Conservation (phyloP, 2,888 invertebrate species). For the Alcis repandata region DNA sequence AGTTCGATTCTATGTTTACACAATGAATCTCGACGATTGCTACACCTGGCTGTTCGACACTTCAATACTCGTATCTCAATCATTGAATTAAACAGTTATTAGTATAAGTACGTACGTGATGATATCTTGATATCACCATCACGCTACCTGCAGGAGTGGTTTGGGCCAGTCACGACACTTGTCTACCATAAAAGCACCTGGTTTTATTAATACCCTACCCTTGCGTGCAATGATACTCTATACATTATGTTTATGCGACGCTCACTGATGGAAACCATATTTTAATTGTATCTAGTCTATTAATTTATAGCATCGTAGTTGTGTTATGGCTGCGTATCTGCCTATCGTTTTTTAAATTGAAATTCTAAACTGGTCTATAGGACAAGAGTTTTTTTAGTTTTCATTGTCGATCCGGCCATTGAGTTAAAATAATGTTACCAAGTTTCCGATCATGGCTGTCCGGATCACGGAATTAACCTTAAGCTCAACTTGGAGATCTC, state of each 20-base stretch:
- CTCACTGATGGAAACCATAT: constrained; percentile 4
- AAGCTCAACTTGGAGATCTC: constrained; percentile 56
- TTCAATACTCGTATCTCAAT: not conserved
- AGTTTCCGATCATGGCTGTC: constrained; percentile 52
- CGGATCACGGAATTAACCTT: constrained; percentile 61
- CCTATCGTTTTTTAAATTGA: not conserved
- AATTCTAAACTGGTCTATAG: not conserved
- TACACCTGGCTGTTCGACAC: constrained; percentile 1
- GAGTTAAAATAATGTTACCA: constrained; percentile 37
- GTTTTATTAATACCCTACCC: constrained; percentile 40
- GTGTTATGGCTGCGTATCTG: not conserved
- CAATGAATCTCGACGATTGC: constrained; percentile 6
- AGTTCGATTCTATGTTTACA: constrained; percentile 17
- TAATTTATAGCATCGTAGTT: not conserved
- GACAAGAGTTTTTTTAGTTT: constrained; percentile 1
- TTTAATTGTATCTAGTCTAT: constrained; percentile 8
- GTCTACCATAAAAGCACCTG: constrained; percentile 40
- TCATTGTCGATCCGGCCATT: constrained; percentile 30
- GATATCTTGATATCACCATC: constrained; percentile 52
- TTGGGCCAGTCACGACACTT: constrained; percentile 56
- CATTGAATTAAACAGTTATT: constrained; percentile 16
- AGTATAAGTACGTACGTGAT: constrained; percentile 16
- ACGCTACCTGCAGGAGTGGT: constrained; percentile 69
- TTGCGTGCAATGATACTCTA: constrained; percentile 36
- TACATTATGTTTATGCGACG: constrained; percentile 12